Base-by-base conservation (phyloP, 2,797 vertebrate species). In the Coregonus sp. region DNA sequence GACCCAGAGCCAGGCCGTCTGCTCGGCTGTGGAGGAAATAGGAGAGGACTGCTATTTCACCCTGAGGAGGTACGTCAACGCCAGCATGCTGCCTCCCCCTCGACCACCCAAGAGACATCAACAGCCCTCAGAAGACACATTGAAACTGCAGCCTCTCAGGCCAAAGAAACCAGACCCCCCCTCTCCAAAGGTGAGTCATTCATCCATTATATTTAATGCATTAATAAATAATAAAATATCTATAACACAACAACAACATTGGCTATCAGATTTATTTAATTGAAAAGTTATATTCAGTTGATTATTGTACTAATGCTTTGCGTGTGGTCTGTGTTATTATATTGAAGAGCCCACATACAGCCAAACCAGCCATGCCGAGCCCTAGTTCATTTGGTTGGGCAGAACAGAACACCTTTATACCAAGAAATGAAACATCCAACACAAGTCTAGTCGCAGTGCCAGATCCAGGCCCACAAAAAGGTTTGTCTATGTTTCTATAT, bases 61-160 rank as follows among this genome's bases (percentile, higher is more conserved):
- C 89, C 83, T 96, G 73, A 81, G 96, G 80, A 94, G 94, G 85
- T 95, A 95, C 0, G 93, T 94, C 78, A 93, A 90, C 25, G 88
- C 91, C 76, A 86, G 87, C 1, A 85, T 89, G 18, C 80, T 80
- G 0, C 95, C 96, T 11, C 96, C 96, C 7, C 96, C 96, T 29
- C 93, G 95, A 14, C 96, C 96, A 73, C 96, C 96, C 31, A 97
- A 96, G 86, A 94, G 90, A n/a, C 93, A 94, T 72, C 75, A 80
- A 61, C 78, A 79, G 63, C 83, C 69, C 61, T 75, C 84, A 31
- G 73, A 75, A 2, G 86, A 89, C 52, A 74, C 86, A 18, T 20
- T 25, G 20, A 63, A 63, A 18, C 84, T 80, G 14, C 66, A 71
- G n/a, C 50, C 67, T n/a, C 11, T 83, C n/a, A 80, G 86, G 65